Evolutionary conservation across 2,888 invertebrate species (phyloP), one percentile per base, ranked within the genome.

Genomic region (Lagria hirta): DNA sequence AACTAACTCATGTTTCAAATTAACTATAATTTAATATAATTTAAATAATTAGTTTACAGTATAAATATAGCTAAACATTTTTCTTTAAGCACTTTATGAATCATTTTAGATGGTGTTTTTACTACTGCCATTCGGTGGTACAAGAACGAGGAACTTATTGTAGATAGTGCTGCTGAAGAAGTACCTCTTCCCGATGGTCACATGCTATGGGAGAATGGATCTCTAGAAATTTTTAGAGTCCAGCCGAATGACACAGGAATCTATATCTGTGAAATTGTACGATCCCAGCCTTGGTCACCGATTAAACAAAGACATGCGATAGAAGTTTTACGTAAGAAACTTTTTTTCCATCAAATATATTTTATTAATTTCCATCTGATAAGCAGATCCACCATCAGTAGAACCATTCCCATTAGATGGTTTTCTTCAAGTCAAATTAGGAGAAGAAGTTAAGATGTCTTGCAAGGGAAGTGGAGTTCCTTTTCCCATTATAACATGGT

Each of bases 271-370:
- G 82, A 84, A 72, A 82, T 82, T 1, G 63, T 81, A 7, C 72
- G 84, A 11, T 76, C 80, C 0, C 76, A 79, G 16, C 83, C 84
- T 1, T 83, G 82, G 83, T 79, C 80, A 1, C 76, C 81, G 0
- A 78, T 85, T n/a, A 74, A 78, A 22, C 88, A 88, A 67, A 76
- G 79, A 2, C 87, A 89, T 61, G 79, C 84, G 11, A 85, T 89
- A 51, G 83, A 87, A 76, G 89, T 89, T 2, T 79, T 86, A 66
- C 83, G 86, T 86, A 71, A 79, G 84, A n/a, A n/a, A n/a, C n/a
- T n/a, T n/a, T n/a, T n/a, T n/a, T n/a, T n/a, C n/a, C 78, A 22
- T 18, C 13, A 29, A 24, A 11, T 35, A 15, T 14, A 10, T 24
- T n/a, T n/a, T n/a, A n/a, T n/a, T n/a, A n/a, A n/a, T n/a, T n/a